Conservation (phyloP, 35 echinoderm and acorn worm genomes). For the Anneissia japonica region DNA sequence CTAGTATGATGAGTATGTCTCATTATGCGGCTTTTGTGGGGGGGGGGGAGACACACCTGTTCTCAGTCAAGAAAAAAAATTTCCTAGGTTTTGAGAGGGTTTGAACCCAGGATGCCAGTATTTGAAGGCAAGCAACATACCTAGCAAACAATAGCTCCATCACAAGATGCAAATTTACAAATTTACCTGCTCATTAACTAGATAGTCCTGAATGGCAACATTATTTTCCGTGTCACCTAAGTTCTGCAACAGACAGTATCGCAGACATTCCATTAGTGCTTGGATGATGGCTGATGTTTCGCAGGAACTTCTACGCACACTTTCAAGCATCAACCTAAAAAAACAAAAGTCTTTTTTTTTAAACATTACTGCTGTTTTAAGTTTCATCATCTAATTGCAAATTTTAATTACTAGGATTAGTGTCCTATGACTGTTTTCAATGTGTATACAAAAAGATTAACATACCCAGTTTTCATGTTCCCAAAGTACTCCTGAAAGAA, state of each 20-base stretch:
- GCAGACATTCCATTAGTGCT: slow-evolving; percentile 85
- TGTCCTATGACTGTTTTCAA: not conserved
- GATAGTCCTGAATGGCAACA: slow-evolving; percentile 29
- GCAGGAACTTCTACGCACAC: slow-evolving; percentile 17
- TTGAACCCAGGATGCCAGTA: not conserved
- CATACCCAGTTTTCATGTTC: slow-evolving; percentile 85
- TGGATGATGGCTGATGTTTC: slow-evolving; percentile 63
- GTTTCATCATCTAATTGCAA: not conserved
- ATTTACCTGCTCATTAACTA: slow-evolving; percentile 58
- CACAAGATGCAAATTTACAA: not conserved
- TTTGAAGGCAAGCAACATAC: not conserved
- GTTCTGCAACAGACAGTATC: slow-evolving; percentile 41
- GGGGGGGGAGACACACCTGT: not conserved
- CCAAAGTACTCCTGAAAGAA: slow-evolving; percentile 84
- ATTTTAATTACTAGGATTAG: not conserved
- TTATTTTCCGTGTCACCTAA: slow-evolving; percentile 7
- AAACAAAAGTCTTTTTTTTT: not conserved
- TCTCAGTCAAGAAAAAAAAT: not conserved
- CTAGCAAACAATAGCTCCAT: not conserved
- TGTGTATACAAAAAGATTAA: not conserved
- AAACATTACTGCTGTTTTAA: not conserved
- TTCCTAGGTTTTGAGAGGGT: not conserved
- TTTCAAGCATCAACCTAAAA: slow-evolving; percentile 16
- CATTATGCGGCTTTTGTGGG: not conserved
- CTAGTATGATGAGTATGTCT: not conserved